Evolutionary conservation across 92 coral and sea anemone genomes (phyloP), one percentile per base, ranked within the genome.

Genomic region (Zoanthus sansibaricus): DNA sequence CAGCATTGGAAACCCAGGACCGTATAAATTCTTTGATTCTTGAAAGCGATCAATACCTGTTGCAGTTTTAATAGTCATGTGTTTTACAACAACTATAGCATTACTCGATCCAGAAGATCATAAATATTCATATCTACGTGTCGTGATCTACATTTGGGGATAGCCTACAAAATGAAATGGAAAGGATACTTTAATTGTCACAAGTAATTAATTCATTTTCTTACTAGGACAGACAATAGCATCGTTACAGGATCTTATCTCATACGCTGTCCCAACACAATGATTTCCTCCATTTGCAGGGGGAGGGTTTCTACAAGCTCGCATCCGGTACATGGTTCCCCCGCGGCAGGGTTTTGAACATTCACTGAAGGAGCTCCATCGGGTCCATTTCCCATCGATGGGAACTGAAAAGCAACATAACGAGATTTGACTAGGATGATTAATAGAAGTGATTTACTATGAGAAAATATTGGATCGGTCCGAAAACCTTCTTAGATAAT

Each of bases 151-250:
- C 16, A 61, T 61, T 20, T n/a, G 42, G 1, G 42, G 42, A 33
- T 33, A 33, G 3, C 42, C 42, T 33, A 33, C 42, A 3, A 33
- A 3, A 33, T 33, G 42, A 33, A 33, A 33, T 33, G 25, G 25
- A 13, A 4, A 5, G 9, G 20, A 5, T 10, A 3, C 9, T 6
- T 17, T 14, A 14, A 10, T 2, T 16, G 20, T 61, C 15, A 16
- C 4, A 61, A 61, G 69, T 33, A 25, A 25, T 8, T 71, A 17
- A 32, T 33, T 9, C 44, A 4, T 72, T 72, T 47, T 13, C 86
- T 18, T 79, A 93, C 94, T 90, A 47, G 92, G 88, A 42, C 96
- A 93, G 51, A 73, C 42, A 69, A 69, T 25, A 56, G 61, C 61
- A 70, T 51, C 82, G 13, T 54, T 76, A 70, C 92, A 91, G 6